phyloP scores from a whole-genome alignment of 1,140 invertebrate genomes.

The Euura saliciscinereae region DNA sequence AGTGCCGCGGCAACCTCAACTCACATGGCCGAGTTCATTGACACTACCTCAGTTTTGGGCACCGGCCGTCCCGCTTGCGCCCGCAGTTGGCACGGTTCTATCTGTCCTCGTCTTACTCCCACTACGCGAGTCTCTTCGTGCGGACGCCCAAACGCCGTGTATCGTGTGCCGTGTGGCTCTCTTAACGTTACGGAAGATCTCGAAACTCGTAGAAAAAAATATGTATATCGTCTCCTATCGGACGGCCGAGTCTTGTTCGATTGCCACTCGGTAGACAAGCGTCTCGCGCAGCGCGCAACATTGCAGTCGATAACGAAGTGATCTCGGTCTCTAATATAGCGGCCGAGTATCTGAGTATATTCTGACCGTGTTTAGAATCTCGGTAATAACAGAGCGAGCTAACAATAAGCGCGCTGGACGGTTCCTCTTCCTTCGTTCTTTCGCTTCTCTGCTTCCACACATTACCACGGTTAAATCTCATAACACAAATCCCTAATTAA shows the following conservation, averaged over 20 bases:
- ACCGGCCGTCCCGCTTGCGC: constrained; percentile 49
- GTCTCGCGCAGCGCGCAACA: no score
- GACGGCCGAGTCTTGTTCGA: background rate
- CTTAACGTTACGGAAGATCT: background rate
- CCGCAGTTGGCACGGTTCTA: constrained; percentile 13
- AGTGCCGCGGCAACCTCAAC: constrained; percentile 42
- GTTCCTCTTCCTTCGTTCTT: constrained; percentile 18
- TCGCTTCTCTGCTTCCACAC: background rate
- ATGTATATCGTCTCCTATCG: background rate
- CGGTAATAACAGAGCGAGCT: no score
- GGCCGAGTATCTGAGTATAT: background rate
- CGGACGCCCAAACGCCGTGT: no score
- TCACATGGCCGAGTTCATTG: constrained; percentile 61
- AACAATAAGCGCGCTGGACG: no score
- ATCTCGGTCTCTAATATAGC: background rate
- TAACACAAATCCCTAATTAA: no score
- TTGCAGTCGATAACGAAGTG: background rate
- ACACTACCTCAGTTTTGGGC: constrained; percentile 59
- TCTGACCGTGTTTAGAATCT: no score
- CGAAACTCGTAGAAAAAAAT: background rate
- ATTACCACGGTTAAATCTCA: no score
- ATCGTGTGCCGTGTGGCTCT: no score
- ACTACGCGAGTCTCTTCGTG: background rate
- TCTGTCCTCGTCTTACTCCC: constrained; percentile 9
- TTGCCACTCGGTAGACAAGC: no score